Percentiles rank a stretch among this genome's conserved stretches.
Evolutionary conservation across 2,888 invertebrate genomes (phyloP).

Genomic region (Ochlodes sylvanus): DNA sequence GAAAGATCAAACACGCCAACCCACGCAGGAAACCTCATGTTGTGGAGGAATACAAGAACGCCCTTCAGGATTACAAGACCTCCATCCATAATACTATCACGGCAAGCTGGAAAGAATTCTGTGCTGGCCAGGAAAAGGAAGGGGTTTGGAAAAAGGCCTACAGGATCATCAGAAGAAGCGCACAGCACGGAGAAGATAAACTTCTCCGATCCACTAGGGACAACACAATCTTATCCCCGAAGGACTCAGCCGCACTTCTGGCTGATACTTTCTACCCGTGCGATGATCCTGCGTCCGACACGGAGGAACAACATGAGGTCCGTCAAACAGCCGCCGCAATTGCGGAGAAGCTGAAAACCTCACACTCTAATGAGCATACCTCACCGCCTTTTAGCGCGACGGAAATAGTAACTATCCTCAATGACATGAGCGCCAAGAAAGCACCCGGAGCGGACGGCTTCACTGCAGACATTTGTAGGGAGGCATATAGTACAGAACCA

Average conservation of each 20-base stretch:
- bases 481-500: not conserved
- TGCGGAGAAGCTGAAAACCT: not conserved
- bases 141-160: slow-evolving; percentile 39
- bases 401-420: slow-evolving; percentile 13
- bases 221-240: slow-evolving; percentile 1
- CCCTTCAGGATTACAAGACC: slow-evolving; percentile 22
- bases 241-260: slow-evolving; percentile 31
- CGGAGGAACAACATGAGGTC: not conserved
- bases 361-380: not conserved
- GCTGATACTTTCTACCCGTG: slow-evolving; percentile 39
- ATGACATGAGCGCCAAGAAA: slow-evolving; percentile 34
- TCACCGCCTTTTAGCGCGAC: not conserved
- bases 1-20: slow-evolving; percentile 21
- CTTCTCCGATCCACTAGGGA: not conserved
- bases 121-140: slow-evolving; percentile 31
- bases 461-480: slow-evolving; percentile 36
- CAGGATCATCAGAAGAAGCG: slow-evolving; percentile 28
- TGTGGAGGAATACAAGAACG: slow-evolving; percentile 8
- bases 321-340: not conserved
- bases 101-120: slow-evolving; percentile 39
- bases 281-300: slow-evolving; percentile 24
- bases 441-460: slow-evolving; percentile 40
- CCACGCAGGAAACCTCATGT: slow-evolving; percentile 7
- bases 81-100: not conserved
- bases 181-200: slow-evolving; percentile 20